These are phyloP conservation scores for Papilio aristodemus DNA, from an alignment of 1,140 invertebrate genomes.

Conservation along the genomic window DNA sequence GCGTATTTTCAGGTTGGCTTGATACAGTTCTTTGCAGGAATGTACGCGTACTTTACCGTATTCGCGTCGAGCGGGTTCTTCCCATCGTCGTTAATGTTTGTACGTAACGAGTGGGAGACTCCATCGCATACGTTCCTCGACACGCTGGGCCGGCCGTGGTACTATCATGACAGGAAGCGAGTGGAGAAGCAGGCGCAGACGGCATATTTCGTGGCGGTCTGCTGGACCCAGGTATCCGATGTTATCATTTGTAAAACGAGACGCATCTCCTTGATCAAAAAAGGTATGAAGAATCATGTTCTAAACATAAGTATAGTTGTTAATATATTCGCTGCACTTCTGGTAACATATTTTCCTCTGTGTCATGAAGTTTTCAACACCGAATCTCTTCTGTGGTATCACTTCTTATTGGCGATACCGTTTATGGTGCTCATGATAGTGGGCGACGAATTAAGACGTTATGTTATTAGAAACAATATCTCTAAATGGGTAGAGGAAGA, in stretches of 20 bases:
- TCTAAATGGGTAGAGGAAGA: slow-evolving; percentile 90
- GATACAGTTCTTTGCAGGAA: slow-evolving; percentile 92
- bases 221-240: slow-evolving; percentile 90
- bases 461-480: slow-evolving; percentile 85
- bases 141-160: slow-evolving; percentile 91
- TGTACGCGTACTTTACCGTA: slow-evolving; percentile 93
- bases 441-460: slow-evolving; percentile 88
- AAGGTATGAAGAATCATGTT: slow-evolving; percentile 89
- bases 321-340: slow-evolving; percentile 83
- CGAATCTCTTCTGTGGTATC: slow-evolving; percentile 80
- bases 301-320: slow-evolving; percentile 87
- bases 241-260: slow-evolving; percentile 91
- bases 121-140: slow-evolving; percentile 86
- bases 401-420: slow-evolving; percentile 88
- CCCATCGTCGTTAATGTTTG: slow-evolving; percentile 83
- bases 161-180: slow-evolving; percentile 83
- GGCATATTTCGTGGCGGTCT: slow-evolving; percentile 89
- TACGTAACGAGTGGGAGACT: slow-evolving; percentile 87
- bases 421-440: slow-evolving; percentile 88
- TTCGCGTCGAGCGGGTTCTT: slow-evolving; percentile 93
- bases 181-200: slow-evolving; percentile 90
- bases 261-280: slow-evolving; percentile 87
- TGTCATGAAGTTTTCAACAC: slow-evolving; percentile 84
- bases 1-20: slow-evolving; percentile 93
- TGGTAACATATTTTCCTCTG: slow-evolving; percentile 86